Percentiles rank a stretch among this genome's conserved stretches.
Evolutionary conservation across 35 echinoderm and acorn worm genomes (phyloP).

Genomic region (Chiridota heheva): DNA sequence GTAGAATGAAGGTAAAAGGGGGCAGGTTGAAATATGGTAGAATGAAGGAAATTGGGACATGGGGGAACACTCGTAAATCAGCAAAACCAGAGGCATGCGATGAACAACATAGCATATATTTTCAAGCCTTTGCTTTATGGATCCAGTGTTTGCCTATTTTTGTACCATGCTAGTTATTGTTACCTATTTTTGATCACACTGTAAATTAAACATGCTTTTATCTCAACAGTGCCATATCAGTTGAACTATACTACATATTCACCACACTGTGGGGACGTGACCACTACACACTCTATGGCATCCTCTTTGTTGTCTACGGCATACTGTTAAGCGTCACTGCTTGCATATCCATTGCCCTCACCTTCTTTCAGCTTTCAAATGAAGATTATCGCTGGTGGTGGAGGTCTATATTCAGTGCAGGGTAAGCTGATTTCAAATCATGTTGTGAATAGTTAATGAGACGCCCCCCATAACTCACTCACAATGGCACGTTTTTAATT

Average conservation of each 20-base stretch:
- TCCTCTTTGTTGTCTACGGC: slow-evolving; percentile 94
- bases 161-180: no score
- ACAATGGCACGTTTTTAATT: background rate
- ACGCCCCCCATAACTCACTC: no score
- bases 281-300: slow-evolving; percentile 96
- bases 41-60: no score
- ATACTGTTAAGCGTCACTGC: slow-evolving; percentile 96
- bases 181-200: no score
- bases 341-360: slow-evolving; percentile 96
- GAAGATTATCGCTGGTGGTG: slow-evolving; percentile 99
- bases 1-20: no score
- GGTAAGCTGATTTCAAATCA: slow-evolving; percentile 60
- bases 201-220: background rate
- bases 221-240: slow-evolving; percentile 88
- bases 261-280: slow-evolving; percentile 96
- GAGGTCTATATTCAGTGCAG: slow-evolving; percentile 96
- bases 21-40: no score
- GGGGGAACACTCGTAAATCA: no score
- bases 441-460: no score
- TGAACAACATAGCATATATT: no score
- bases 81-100: no score
- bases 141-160: no score
- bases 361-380: slow-evolving; percentile 97
- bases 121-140: no score
- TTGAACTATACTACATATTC: slow-evolving; percentile 99